phyloP scores from a whole-genome alignment of 2,113 vertebrate species.

The Tupaia chinensis region DNA sequence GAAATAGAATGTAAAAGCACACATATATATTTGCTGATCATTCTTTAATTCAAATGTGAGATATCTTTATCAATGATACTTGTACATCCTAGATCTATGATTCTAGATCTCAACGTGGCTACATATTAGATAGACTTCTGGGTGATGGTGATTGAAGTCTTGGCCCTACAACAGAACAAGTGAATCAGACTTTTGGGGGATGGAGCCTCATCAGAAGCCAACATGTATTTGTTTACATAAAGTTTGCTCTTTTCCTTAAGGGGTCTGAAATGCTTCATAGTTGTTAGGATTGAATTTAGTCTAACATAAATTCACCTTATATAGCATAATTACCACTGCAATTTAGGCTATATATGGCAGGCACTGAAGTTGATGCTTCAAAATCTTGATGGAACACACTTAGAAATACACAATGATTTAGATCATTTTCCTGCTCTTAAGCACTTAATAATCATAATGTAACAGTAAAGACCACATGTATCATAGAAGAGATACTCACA shows the following conservation, averaged over 20 bases:
- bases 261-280: background rate
- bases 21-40: background rate
- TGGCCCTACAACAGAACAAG: background rate
- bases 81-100: conserved; percentile 3
- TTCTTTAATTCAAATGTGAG: conserved; percentile 26
- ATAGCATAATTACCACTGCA: background rate
- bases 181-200: conserved; percentile 11
- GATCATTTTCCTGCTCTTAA: background rate
- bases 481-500: background rate
- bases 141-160: background rate
- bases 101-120: background rate
- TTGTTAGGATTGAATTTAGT: conserved; percentile 31
- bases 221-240: background rate
- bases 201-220: conserved; percentile 3
- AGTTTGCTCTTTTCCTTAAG: conserved; percentile 16
- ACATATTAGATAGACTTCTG: conserved; percentile 23
- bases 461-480: background rate
- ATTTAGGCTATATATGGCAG: background rate
- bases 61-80: background rate
- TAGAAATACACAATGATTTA: conserved; percentile 31
- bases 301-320: background rate
- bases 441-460: background rate
- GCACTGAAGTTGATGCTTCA: conserved; percentile 6
- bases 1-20: conserved; percentile 21
- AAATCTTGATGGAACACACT: background rate